Percentiles rank a stretch among this genome's conserved stretches.
phyloP scores from a whole-genome alignment of 1,140 invertebrate species.

The Lepidurus packardi region DNA sequence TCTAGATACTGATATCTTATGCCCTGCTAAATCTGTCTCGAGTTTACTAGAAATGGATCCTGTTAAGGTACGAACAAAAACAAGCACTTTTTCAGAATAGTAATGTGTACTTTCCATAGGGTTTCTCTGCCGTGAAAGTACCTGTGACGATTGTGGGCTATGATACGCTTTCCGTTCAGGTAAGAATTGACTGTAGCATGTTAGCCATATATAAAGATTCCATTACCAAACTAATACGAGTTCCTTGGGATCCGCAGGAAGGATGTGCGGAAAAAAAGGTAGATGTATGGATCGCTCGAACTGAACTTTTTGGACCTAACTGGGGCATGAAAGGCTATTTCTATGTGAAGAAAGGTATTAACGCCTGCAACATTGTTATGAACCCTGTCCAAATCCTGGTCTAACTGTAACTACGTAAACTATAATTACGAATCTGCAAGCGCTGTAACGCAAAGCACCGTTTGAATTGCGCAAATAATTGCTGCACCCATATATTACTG shows the following conservation, averaged over 20 bases:
- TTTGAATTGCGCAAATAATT: too few species aligned
- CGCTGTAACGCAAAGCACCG: too few species aligned
- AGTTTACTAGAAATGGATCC: neutral
- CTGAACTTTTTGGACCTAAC: neutral
- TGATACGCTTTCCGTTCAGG: neutral
- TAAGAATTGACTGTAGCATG: neutral
- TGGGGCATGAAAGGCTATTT: slow-evolving; percentile 7
- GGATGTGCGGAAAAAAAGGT: too few species aligned
- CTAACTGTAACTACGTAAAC: neutral
- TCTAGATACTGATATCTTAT: neutral
- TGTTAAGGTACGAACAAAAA: neutral
- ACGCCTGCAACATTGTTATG: neutral
- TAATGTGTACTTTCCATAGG: neutral
- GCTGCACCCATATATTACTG: too few species aligned
- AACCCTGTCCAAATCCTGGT: neutral
- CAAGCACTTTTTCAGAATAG: neutral
- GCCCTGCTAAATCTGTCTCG: neutral
- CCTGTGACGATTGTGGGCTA: neutral
- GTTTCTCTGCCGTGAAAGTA: neutral
- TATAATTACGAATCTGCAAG: too few species aligned
- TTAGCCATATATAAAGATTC: neutral
- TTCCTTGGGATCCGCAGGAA: neutral
- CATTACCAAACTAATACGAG: neutral
- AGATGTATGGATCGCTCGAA: neutral
- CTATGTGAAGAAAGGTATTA: neutral